A percentile compares a stretch with the other conserved stretches of the same genome.
phyloP scores from a whole-genome alignment of 2,797 vertebrate species.

The Remorina albescens region DNA sequence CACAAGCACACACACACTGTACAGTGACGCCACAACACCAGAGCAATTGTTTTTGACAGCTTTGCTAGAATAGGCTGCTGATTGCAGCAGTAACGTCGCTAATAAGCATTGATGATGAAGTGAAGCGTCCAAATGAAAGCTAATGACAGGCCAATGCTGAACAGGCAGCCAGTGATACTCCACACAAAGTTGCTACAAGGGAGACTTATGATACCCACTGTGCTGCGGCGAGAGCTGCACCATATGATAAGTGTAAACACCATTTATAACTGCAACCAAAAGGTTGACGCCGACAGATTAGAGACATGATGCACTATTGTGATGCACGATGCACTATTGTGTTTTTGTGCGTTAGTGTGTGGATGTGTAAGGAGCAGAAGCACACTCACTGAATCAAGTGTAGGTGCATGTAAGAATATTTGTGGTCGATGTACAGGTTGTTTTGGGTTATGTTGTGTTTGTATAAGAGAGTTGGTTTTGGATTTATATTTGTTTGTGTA shows the following conservation, averaged over 20 bases:
- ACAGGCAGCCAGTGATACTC: conserved; percentile 44
- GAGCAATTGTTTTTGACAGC: conserved; percentile 63
- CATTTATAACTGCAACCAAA: conserved; percentile 58
- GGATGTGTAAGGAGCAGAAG: not conserved
- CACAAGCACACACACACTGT: conserved; percentile 16
- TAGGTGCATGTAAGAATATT: not conserved
- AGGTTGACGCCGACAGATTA: conserved; percentile 61
- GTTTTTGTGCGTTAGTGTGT: conserved; percentile 10
- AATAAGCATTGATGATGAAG: conserved; percentile 80
- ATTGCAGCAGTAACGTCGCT: conserved; percentile 74
- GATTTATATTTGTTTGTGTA: not conserved
- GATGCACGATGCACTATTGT: too few relatives aligned
- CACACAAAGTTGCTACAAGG: conserved; percentile 37
- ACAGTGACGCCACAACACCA: conserved; percentile 21
- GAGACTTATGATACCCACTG: conserved; percentile 59
- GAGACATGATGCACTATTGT: conserved; percentile 37
- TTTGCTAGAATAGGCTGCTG: conserved; percentile 63
- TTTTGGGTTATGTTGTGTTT: too few relatives aligned
- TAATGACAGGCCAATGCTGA: conserved; percentile 65
- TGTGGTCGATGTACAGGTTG: not conserved
- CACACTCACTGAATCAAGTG: not conserved
- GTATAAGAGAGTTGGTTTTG: not conserved
- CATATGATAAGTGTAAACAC: conserved; percentile 69
- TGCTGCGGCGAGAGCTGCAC: conserved; percentile 41
- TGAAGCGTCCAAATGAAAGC: conserved; percentile 60